phyloP scores from a whole-genome alignment of 2,797 vertebrate species.

The Spinibarbus caldwelli region DNA sequence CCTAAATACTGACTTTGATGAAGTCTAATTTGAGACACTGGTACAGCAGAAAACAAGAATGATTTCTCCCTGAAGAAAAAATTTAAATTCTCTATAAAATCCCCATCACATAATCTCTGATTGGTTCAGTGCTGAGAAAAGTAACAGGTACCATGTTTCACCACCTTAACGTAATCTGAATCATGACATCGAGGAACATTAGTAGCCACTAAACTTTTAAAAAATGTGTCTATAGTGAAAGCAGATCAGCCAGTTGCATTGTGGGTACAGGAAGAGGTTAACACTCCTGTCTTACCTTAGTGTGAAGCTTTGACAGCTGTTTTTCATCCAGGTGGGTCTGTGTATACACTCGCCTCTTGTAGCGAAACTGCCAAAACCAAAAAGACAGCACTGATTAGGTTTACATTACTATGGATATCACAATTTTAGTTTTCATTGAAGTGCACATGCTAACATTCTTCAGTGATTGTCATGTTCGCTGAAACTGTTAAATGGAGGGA shows the following conservation, averaged over 20 bases:
- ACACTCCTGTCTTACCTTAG: constrained; percentile 84
- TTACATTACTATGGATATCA: no score
- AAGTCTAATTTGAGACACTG: background rate
- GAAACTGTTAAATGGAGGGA: background rate
- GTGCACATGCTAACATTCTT: background rate
- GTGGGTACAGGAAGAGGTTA: background rate
- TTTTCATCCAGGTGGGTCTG: constrained; percentile 94
- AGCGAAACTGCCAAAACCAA: constrained; percentile 87
- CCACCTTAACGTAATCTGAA: no score
- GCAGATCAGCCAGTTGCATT: background rate
- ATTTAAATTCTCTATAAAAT: no score
- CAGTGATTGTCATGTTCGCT: constrained; percentile 1
- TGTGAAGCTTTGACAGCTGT: constrained; percentile 95
- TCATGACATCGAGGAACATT: no score
- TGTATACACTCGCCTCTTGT: constrained; percentile 94
- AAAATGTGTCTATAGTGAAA: no score
- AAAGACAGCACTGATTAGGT: constrained; percentile 45
- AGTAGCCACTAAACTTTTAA: no score
- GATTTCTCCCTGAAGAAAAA: no score
- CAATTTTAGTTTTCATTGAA: background rate
- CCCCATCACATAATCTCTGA: no score
- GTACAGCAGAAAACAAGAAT: no score
- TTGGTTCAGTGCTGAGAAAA: no score
- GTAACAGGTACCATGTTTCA: no score
- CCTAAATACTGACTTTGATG: background rate